Base-by-base conservation (phyloP, 2,113 vertebrate genomes). In the Sapayoa aenigma region DNA sequence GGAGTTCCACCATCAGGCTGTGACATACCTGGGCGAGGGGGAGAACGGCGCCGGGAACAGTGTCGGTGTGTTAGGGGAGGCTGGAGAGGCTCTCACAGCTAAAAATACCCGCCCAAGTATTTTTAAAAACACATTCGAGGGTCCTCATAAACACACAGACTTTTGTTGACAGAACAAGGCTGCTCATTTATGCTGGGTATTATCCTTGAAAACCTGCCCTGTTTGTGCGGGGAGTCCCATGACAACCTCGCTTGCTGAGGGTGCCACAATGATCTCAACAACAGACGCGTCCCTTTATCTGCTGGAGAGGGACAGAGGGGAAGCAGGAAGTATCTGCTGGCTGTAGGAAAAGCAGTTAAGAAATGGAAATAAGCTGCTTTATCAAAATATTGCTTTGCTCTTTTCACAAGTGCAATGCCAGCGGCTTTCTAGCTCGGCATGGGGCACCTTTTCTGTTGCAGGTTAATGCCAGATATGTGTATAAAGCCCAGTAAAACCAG, bases 121-220 rank as follows among this genome's bases (percentile, higher is more conserved):
- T 89, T 84, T 74, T 65, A 78, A 97, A 97, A 96, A 83, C 55
- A 88, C n/a, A 1, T 56, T 83, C 2, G 18, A 93, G 96, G 73
- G 90, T 44, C 84, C 92, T 84, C 55, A 62, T 73, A 79, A 78
- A 89, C 83, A 96, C 71, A 19, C 47, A 8, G 86, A 1, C 22
- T 67, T 28, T 16, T 94, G 90, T 75, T 69, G 72, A 92, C 76
- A 49, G 94, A 93, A 78, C 67, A 84, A 80, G 94, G 22, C 89
- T 9, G 20, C 87, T 84, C 80, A n/a, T 91, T 93, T 68, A 22
- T 44, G 78, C 86, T 24, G 25, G 33, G 68, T 91, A 78, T 96
- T 87, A 91, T 96, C 91, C 92, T 91, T 88, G 95, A 95, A 96
- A 95, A 94, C 58, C 52, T 49, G 72, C 27, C 60, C 55, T 89